Conservation (phyloP, 2,797 vertebrate species). For the Arnoldichthys spilopterus region DNA sequence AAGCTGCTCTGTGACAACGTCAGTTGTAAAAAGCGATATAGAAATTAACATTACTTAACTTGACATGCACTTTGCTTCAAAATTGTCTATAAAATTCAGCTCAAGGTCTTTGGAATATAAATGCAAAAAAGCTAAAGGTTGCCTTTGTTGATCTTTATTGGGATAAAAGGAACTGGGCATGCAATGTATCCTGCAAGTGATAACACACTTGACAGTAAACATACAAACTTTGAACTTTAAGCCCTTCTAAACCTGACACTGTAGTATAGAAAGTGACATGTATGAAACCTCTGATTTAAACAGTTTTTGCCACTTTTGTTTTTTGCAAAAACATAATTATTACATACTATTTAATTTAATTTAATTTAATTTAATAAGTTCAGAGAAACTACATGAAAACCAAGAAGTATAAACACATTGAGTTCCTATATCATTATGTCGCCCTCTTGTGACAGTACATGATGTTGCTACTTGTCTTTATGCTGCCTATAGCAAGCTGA, state of each 20-base stretch:
- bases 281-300: not conserved
- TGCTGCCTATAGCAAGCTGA: not conserved
- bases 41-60: no score
- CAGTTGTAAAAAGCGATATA: no score
- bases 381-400: not conserved
- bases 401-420: not conserved
- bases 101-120: no score
- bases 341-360: no score
- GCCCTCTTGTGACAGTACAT: not conserved
- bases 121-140: no score
- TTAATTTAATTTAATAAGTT: no score
- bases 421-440: not conserved
- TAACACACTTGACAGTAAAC: not conserved
- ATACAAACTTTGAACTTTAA: not conserved
- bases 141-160: slow-evolving; percentile 4
- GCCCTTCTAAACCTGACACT: not conserved
- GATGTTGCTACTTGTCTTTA: not conserved
- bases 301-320: no score
- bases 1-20: no score
- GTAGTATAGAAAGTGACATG: not conserved
- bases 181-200: not conserved
- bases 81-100: no score
- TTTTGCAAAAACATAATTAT: no score
- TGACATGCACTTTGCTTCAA: no score
- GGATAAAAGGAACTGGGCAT: slow-evolving; percentile 3